These are phyloP conservation scores for Pheosia tremula DNA, from an alignment of 2,888 invertebrate species.

Conservation along the genomic window DNA sequence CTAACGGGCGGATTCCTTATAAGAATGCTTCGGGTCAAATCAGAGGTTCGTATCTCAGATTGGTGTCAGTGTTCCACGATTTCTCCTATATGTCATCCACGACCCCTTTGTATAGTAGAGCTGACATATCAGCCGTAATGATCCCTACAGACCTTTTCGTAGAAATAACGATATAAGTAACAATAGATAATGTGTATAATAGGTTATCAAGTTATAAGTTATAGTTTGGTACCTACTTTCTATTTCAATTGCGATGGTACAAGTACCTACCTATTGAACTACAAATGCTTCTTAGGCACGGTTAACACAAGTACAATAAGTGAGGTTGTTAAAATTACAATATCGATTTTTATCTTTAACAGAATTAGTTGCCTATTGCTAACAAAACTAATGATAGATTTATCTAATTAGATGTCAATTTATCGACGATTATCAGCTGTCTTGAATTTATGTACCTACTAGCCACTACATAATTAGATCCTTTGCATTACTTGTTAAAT, in stretches of 20 bases:
- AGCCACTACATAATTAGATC: too few relatives aligned
- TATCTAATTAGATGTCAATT: too few relatives aligned
- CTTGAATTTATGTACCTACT: too few relatives aligned
- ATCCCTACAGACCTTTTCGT: slow-evolving; percentile 38
- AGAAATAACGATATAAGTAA: slow-evolving; percentile 24
- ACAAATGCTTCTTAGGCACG: not conserved
- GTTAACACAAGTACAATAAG: slow-evolving; percentile 1
- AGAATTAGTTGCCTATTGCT: too few relatives aligned
- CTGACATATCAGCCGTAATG: slow-evolving; percentile 47
- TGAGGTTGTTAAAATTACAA: not conserved
- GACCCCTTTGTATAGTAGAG: slow-evolving; percentile 52
- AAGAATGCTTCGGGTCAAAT: slow-evolving; percentile 76
- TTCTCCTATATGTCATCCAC: slow-evolving; percentile 74
- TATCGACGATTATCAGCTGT: too few relatives aligned
- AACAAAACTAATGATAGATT: too few relatives aligned
- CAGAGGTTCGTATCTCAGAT: slow-evolving; percentile 72
- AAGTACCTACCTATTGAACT: not conserved
- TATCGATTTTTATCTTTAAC: not conserved
- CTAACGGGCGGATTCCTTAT: slow-evolving; percentile 77
- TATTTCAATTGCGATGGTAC: slow-evolving; percentile 60
- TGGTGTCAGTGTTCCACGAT: slow-evolving; percentile 77
- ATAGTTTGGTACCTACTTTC: slow-evolving; percentile 53
- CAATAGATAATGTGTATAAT: slow-evolving; percentile 24
- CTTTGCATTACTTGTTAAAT: too few relatives aligned
- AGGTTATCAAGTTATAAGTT: slow-evolving; percentile 49